Percentiles rank a stretch among this genome's conserved stretches.
Evolutionary conservation across 2,888 invertebrate species (phyloP).

Genomic region (Branchellion lobata): DNA sequence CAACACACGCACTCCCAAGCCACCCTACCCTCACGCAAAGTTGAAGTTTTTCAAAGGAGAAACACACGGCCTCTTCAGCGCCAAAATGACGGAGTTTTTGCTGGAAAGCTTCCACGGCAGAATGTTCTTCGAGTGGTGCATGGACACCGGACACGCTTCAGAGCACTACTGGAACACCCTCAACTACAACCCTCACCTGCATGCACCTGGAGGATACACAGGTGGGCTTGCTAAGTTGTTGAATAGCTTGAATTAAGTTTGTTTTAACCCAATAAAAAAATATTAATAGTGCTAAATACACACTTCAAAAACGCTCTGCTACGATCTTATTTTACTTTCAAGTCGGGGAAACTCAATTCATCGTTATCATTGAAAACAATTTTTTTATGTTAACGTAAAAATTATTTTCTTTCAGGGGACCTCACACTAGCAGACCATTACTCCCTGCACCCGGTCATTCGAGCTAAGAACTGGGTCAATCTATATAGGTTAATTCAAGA

Average conservation of each 20-base stretch:
- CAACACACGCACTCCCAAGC: constrained; percentile 49
- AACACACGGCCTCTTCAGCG: constrained; percentile 58
- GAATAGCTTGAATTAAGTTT: too few relatives aligned
- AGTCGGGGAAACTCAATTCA: not conserved
- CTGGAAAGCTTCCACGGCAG: constrained; percentile 54
- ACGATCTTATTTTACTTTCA: too few relatives aligned
- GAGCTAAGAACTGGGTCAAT: constrained; percentile 52
- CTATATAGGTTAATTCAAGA: constrained; percentile 46
- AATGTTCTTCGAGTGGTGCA: constrained; percentile 57
- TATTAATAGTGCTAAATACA: too few relatives aligned
- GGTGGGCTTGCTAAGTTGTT: constrained; percentile 55
- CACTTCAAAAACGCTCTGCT: too few relatives aligned
- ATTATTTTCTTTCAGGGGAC: constrained; percentile 47
- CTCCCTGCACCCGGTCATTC: constrained; percentile 47
- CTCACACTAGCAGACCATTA: constrained; percentile 51
- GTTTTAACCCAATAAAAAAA: too few relatives aligned
- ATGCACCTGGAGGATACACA: constrained; percentile 57
- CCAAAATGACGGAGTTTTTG: constrained; percentile 57
- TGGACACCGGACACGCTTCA: constrained; percentile 58
- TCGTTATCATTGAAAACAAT: not conserved
- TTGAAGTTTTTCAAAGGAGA: constrained; percentile 55
- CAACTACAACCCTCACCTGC: constrained; percentile 55
- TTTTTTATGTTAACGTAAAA: not conserved
- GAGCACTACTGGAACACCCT: constrained; percentile 62
- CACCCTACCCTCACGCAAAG: constrained; percentile 50